phyloP scores from a whole-genome alignment of 2,888 invertebrate species.

The Rhagonycha lutea region DNA sequence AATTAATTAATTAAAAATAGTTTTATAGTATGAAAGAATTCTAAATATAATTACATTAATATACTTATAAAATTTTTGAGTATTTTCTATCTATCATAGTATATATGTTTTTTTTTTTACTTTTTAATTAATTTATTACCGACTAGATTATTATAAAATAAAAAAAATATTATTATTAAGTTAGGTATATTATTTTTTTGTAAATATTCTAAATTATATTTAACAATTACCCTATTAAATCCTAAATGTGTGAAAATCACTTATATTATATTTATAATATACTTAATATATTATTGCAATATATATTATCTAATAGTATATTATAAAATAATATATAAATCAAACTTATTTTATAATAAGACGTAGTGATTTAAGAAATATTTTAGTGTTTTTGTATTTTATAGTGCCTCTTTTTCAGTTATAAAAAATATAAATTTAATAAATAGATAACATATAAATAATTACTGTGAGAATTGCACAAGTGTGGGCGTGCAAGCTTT shows the following conservation, averaged over 20 bases:
- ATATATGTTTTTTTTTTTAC: background rate
- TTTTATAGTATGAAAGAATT: background rate
- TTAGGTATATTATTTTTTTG: background rate
- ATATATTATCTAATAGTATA: too few relatives aligned
- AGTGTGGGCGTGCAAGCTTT: background rate
- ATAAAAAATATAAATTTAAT: conserved; percentile 2
- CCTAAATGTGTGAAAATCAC: background rate
- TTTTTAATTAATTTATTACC: background rate
- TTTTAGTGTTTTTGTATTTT: background rate
- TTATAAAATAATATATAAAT: background rate
- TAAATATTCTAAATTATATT: background rate
- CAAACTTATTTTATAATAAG: background rate
- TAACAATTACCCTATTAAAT: background rate
- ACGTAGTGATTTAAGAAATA: background rate
- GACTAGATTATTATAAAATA: background rate
- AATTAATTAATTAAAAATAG: background rate
- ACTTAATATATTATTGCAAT: too few relatives aligned
- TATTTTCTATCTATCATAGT: background rate
- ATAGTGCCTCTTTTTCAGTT: background rate
- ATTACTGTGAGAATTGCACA: background rate
- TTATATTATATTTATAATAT: background rate
- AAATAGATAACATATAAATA: background rate
- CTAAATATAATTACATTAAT: background rate
- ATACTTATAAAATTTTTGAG: background rate
- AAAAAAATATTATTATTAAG: background rate